These are phyloP conservation scores for Meta bourneti DNA, from an alignment of 2,888 invertebrate genomes.

Conservation along the genomic window DNA sequence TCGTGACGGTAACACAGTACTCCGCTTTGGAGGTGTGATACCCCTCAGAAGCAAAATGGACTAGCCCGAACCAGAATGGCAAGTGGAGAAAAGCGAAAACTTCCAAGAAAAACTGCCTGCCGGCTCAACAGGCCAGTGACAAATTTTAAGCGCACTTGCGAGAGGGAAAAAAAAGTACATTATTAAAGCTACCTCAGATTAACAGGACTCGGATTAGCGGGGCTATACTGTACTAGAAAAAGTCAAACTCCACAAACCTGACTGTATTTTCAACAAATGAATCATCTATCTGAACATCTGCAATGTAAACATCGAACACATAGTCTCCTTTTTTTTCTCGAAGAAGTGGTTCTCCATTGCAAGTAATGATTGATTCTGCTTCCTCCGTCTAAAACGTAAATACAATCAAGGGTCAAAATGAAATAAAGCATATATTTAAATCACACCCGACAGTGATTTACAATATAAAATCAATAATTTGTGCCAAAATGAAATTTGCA, in stretches of 20 bases:
- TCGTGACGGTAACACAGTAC: no score
- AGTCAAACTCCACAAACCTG: conserved; percentile 44
- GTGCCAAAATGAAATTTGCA: not conserved
- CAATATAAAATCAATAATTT: not conserved
- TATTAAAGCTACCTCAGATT: no score
- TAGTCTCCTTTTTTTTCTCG: conserved; percentile 77
- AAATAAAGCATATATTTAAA: not conserved
- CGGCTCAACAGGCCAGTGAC: no score
- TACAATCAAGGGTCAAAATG: not conserved
- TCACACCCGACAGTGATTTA: not conserved
- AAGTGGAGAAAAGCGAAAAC: no score
- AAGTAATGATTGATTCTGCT: conserved; percentile 47
- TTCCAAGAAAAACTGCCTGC: no score
- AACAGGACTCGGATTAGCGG: no score
- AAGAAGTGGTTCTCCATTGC: conserved; percentile 62
- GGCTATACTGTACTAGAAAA: no score
- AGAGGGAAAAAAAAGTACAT: no score
- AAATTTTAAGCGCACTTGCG: no score
- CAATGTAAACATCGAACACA: conserved; percentile 81
- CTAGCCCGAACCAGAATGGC: no score
- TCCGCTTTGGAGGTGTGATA: no score
- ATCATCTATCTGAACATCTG: conserved; percentile 79
- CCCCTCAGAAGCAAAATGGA: no score
- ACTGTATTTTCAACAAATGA: conserved; percentile 78
- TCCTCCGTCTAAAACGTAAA: conserved; percentile 38